Percentiles rank a stretch among this genome's conserved stretches.
These are phyloP conservation scores for Subacronicta megacephala DNA, from an alignment of 2,888 invertebrate genomes.

Conservation along the genomic window DNA sequence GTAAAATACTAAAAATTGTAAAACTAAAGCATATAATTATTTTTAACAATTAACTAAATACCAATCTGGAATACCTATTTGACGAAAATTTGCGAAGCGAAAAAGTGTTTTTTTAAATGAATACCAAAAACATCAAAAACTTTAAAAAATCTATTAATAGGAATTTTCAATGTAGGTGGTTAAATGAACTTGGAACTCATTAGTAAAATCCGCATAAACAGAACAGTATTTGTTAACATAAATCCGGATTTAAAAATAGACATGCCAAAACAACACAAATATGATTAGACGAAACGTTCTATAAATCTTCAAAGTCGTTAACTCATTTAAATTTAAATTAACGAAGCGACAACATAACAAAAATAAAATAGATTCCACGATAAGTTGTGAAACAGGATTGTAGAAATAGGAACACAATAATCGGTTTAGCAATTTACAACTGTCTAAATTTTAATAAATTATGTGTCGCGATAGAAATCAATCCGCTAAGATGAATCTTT, in stretches of 20 bases:
- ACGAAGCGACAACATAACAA: slow-evolving; percentile 13
- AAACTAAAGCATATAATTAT: too few relatives aligned
- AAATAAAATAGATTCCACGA: slow-evolving; percentile 9
- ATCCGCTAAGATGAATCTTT: too few relatives aligned
- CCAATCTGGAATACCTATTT: too few relatives aligned
- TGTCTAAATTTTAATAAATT: slow-evolving; percentile 5
- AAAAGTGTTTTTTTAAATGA: too few relatives aligned
- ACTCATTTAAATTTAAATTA: slow-evolving; percentile 43
- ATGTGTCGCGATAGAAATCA: too few relatives aligned
- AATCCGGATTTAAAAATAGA: slow-evolving; percentile 28
- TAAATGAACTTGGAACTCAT: slow-evolving; percentile 1
- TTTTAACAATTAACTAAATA: too few relatives aligned
- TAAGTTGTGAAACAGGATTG: slow-evolving; percentile 25
- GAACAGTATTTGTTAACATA: slow-evolving; percentile 14
- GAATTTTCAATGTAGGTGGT: not conserved
- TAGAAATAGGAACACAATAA: not conserved
- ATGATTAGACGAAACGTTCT: slow-evolving; percentile 31
- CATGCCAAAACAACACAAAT: slow-evolving; percentile 46
- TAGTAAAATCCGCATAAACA: slow-evolving; percentile 26
- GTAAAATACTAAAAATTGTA: too few relatives aligned
- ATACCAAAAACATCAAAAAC: too few relatives aligned
- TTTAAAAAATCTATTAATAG: too few relatives aligned
- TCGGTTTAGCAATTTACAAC: slow-evolving; percentile 7
- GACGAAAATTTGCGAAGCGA: too few relatives aligned
- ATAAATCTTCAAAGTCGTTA: slow-evolving; percentile 52